Evolutionary conservation across 2,797 vertebrate genomes (phyloP).

Genomic region (Chiroxiphia lanceolata): DNA sequence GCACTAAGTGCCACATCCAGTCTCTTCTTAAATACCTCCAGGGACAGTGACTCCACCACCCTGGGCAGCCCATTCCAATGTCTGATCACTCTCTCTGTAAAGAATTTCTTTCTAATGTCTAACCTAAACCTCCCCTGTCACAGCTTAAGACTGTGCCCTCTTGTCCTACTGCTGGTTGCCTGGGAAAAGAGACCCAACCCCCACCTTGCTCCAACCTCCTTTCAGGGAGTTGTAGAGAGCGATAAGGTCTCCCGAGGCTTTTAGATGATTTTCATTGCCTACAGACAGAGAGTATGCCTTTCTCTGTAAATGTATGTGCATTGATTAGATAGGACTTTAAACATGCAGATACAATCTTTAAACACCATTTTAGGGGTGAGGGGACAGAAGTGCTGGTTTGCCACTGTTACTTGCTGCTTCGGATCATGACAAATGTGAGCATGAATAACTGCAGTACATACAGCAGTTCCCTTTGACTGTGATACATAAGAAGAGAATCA

Average conservation of each 20-base stretch:
- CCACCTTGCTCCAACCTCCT: too few relatives aligned
- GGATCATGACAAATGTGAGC: accelerated
- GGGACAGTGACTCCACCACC: neutral
- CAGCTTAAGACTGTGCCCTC: too few relatives aligned
- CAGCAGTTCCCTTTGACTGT: neutral
- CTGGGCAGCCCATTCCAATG: neutral
- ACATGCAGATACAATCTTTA: neutral
- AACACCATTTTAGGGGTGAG: neutral
- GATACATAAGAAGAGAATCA: neutral
- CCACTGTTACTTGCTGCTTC: neutral
- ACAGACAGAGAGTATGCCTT: neutral
- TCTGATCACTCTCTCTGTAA: neutral
- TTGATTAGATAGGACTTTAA: neutral
- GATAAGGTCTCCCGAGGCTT: neutral
- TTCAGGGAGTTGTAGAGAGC: too few relatives aligned
- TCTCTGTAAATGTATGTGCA: neutral
- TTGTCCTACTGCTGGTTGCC: too few relatives aligned
- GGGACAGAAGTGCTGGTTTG: neutral
- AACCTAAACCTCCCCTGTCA: too few relatives aligned
- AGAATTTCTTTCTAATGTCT: too few relatives aligned
- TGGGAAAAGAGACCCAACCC: too few relatives aligned
- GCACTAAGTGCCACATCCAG: neutral
- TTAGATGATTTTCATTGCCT: neutral
- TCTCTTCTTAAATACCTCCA: neutral
- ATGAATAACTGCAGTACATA: neutral